A percentile compares a stretch with the other conserved stretches of the same genome.
These are phyloP conservation scores for Alligator sinensis DNA, from an alignment of 2,113 vertebrate genomes.

Conservation along the genomic window DNA sequence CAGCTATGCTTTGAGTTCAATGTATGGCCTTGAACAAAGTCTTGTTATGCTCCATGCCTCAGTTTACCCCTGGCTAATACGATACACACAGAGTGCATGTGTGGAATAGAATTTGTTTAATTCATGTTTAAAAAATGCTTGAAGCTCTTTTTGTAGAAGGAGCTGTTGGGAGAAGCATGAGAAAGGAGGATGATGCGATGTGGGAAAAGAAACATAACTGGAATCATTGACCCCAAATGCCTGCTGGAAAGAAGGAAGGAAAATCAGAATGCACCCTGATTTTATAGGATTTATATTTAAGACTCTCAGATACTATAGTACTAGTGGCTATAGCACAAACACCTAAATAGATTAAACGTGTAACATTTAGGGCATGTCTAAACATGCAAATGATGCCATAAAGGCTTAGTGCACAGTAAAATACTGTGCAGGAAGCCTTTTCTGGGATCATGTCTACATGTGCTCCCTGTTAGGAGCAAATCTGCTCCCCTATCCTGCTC, in stretches of 20 bases:
- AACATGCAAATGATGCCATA: too few species aligned
- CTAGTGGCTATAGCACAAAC: background rate
- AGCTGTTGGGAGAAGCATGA: background rate
- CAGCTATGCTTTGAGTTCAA: constrained; percentile 17
- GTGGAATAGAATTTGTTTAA: constrained; percentile 10
- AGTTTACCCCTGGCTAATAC: constrained; percentile 19
- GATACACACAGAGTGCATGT: background rate
- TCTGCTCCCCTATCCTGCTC: too few species aligned
- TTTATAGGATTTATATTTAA: background rate
- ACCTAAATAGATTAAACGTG: background rate
- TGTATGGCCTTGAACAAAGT: constrained; percentile 25
- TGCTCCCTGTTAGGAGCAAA: too few species aligned
- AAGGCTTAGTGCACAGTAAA: too few species aligned
- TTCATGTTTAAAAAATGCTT: background rate
- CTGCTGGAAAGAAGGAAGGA: background rate
- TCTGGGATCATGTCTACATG: too few species aligned
- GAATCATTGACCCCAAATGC: background rate
- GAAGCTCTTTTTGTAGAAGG: background rate
- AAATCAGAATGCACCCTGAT: background rate
- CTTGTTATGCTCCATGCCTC: constrained; percentile 9
- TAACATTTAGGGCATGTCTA: too few species aligned
- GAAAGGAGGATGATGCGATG: background rate
- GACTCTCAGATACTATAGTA: background rate
- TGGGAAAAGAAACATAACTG: background rate
- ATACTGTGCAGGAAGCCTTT: too few species aligned